Evolutionary conservation across 2,113 vertebrate species (phyloP).

Genomic region (Pandion haliaetus): DNA sequence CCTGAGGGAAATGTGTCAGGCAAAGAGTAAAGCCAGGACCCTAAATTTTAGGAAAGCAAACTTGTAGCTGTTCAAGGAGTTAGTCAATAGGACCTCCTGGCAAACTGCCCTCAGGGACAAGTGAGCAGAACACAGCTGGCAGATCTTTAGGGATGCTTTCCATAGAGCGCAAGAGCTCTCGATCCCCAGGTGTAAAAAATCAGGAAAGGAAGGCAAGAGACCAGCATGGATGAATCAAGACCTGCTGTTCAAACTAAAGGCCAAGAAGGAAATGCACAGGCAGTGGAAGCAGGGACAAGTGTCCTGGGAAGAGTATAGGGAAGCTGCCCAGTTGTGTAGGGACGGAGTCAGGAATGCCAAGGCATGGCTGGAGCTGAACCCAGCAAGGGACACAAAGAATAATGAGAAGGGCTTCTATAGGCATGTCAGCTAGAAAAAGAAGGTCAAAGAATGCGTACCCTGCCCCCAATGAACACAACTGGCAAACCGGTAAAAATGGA

Average conservation of each 20-base stretch:
- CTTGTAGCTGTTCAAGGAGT: background rate
- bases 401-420: background rate
- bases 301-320: background rate
- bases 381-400: background rate
- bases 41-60: background rate
- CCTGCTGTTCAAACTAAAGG: background rate
- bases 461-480: background rate
- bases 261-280: background rate
- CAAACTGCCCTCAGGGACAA: background rate
- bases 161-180: background rate
- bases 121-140: background rate
- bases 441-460: background rate
- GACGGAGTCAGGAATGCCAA: background rate
- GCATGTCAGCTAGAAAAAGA: background rate
- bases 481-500: background rate
- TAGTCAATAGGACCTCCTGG: background rate
- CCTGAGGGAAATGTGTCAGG: background rate
- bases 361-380: background rate
- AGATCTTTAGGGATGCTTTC: background rate
- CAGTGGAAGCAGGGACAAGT: background rate
- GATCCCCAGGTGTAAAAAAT: background rate
- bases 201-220: background rate
- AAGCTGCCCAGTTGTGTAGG: background rate
- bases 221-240: rapidly evolving
- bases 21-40: background rate